phyloP scores from a whole-genome alignment of 2,888 invertebrate species.

The Tinea pellionella region DNA sequence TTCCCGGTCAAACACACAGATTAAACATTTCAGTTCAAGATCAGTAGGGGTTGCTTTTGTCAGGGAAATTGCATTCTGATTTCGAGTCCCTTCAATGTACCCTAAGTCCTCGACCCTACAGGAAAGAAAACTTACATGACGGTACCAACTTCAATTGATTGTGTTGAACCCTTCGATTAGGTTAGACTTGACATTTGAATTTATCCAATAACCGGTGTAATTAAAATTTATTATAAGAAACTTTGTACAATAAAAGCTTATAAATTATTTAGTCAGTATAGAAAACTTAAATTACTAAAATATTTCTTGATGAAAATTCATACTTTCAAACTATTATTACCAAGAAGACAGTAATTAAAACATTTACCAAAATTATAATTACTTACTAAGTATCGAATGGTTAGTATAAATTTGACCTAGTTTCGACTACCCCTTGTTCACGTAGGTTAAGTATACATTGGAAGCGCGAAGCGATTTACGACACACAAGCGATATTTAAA shows the following conservation, averaged over 20 bases:
- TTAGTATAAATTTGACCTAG: constrained; percentile 5
- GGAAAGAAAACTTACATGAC: background rate
- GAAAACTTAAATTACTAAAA: no score
- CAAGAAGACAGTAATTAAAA: background rate
- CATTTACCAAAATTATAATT: constrained; percentile 5
- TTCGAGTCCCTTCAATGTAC: background rate
- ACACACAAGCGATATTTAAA: no score
- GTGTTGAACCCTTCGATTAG: background rate
- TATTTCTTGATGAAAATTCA: background rate
- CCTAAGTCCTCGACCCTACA: background rate
- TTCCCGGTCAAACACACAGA: constrained; percentile 9
- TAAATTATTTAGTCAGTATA: no score
- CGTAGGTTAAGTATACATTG: background rate
- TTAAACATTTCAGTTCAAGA: constrained; percentile 14
- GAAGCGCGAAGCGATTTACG: no score
- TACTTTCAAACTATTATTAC: background rate
- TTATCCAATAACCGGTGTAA: no score
- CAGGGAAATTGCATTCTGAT: constrained; percentile 53
- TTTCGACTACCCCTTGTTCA: background rate
- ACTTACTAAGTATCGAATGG: background rate
- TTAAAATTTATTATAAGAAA: no score
- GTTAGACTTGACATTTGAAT: background rate
- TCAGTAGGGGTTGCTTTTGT: constrained; percentile 32
- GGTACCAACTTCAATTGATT: constrained; percentile 1
- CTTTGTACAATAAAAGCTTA: no score